Evolutionary conservation across 2,797 vertebrate species (phyloP), one percentile per base, ranked within the genome.

Genomic region (Valencia hispanica): DNA sequence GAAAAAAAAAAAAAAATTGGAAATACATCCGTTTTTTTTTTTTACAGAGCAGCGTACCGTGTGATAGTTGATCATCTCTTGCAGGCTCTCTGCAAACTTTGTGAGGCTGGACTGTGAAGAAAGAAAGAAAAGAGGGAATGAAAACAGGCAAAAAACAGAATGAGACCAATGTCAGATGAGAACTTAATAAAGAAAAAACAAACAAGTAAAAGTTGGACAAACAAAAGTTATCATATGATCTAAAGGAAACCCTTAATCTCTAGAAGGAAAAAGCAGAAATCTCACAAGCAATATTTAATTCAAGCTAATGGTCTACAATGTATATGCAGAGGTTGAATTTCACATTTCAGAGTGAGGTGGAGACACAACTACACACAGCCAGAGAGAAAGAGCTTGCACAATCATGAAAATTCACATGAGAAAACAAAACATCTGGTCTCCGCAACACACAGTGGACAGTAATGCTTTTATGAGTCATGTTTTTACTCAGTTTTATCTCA

Each of bases 41-140:
- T 66, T 91, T 82, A 80, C 81, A 81, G 77, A 63, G 77, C 6
- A 73, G 94, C 96, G 84, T 96, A 99, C 98, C 87, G 96, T 97
- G 92, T 99, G 98, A 90, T 98, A 99, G 94, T 97, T 97, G 92
- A 97, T 97, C 98, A 99, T 99, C 93, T 99, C 98, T 87, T 98
- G 97, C 79, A 99, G 96, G 72, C 96, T 99, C 85, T 99, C 97
- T 0, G 98, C 98, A 95, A 99, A 99, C 89, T 97, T 99, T 1
- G 94, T 96, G 91, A 99, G 96, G 87, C 96, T 98, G 73, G 94
- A 95, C 98, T 99, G 93, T 78, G 84, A 85, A 88, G 81, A 89
- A 82, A 77, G 89, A 34, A 65, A 4, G 32, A 17, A 36, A 43
- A 69, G 3, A 75, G 22, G 3, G 4, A 65, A 74, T 84, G 53